A percentile compares a stretch with the other conserved stretches of the same genome.
Evolutionary conservation across 2,888 invertebrate genomes (phyloP).

Genomic region (Drosophila limbata): DNA sequence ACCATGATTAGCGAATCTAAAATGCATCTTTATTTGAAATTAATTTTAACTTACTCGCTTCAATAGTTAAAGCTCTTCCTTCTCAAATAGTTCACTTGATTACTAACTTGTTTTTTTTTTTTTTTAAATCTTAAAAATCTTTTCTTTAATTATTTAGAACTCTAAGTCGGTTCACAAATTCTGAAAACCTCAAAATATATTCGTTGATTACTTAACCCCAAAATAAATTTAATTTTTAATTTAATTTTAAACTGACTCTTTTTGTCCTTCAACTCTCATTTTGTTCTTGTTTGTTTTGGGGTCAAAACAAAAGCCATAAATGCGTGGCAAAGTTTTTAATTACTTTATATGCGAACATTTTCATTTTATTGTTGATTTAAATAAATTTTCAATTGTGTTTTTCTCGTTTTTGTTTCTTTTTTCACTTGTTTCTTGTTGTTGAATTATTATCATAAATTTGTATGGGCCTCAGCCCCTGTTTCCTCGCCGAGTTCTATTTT

Average conservation of each 20-base stretch:
- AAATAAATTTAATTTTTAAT: constrained; percentile 45
- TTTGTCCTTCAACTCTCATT: constrained; percentile 29
- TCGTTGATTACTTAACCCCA: constrained; percentile 55
- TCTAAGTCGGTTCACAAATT: not conserved
- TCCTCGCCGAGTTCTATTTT: constrained; percentile 24
- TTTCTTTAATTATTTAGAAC: too few species aligned
- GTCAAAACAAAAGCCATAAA: constrained; percentile 67
- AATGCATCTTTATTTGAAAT: not conserved
- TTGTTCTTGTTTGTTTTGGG: constrained; percentile 26
- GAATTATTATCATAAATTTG: constrained; percentile 81
- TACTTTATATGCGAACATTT: constrained; percentile 70
- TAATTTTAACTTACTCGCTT: not conserved
- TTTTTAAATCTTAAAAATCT: not conserved
- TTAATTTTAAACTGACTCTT: constrained; percentile 50
- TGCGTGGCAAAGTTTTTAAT: constrained; percentile 75
- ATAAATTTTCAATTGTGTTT: constrained; percentile 63
- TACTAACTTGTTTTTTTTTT: too few species aligned
- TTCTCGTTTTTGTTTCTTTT: constrained; percentile 26
- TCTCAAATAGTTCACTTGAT: too few species aligned
- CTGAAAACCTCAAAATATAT: not conserved
- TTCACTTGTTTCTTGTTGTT: constrained; percentile 35
- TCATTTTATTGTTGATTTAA: constrained; percentile 67
- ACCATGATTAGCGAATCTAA: not conserved
- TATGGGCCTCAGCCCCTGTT: constrained; percentile 28
- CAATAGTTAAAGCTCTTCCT: too few species aligned